Conservation (phyloP, 2,888 invertebrate genomes). For the Conomelus anceps region DNA sequence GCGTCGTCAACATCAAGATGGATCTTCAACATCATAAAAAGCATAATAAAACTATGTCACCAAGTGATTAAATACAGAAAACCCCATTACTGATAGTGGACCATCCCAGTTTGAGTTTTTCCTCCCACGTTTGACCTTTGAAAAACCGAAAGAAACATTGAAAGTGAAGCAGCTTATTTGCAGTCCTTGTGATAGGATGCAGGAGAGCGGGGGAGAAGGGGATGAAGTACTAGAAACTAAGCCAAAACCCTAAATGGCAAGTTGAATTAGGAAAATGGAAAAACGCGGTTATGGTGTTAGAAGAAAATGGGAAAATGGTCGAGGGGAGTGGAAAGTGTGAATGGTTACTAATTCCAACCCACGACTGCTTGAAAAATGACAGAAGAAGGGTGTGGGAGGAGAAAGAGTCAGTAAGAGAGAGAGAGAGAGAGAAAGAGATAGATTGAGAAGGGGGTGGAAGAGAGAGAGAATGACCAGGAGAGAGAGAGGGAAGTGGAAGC, state of each 20-base stretch:
- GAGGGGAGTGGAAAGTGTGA: not conserved
- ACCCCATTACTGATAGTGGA: too few relatives aligned
- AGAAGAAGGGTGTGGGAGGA: not conserved
- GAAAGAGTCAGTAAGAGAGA: not conserved
- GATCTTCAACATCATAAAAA: too few relatives aligned
- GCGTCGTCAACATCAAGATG: too few relatives aligned
- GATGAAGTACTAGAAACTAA: not conserved
- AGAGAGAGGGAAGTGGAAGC: too few relatives aligned
- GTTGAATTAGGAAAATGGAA: not conserved
- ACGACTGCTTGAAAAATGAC: not conserved
- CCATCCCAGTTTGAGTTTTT: too few relatives aligned
- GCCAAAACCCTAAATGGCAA: not conserved
- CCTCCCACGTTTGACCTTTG: too few relatives aligned
- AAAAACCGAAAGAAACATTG: too few relatives aligned
- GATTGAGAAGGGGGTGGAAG: too few relatives aligned
- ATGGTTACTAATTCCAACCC: not conserved
- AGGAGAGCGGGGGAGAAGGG: not conserved
- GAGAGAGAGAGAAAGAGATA: not conserved
- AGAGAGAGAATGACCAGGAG: too few relatives aligned
- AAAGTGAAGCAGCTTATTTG: too few relatives aligned
- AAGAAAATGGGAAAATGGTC: not conserved
- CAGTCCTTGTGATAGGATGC: not conserved
- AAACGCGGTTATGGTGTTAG: not conserved
- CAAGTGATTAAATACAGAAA: too few relatives aligned
- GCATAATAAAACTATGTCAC: too few relatives aligned